Conservation (phyloP, 2,888 invertebrate species). For the Pinctada fucata region DNA sequence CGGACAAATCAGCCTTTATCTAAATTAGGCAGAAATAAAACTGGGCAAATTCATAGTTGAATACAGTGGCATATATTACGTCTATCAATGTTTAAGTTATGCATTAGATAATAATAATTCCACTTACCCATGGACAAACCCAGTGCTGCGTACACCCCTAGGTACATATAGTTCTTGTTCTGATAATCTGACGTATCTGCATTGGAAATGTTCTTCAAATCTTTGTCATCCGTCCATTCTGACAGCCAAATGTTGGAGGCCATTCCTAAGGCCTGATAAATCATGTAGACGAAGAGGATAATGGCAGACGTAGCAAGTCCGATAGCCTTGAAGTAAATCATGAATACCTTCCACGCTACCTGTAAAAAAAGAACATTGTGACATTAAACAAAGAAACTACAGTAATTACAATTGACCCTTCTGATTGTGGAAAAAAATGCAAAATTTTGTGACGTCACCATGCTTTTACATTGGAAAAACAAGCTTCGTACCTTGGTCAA, state of each 20-base stretch:
- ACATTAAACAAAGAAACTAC: not conserved
- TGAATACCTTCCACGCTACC: slow-evolving; percentile 92
- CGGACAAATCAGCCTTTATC: too few relatives aligned
- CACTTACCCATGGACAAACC: slow-evolving; percentile 70
- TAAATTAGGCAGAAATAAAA: too few relatives aligned
- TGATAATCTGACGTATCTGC: slow-evolving; percentile 52
- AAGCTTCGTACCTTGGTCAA: too few relatives aligned
- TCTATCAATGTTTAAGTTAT: too few relatives aligned
- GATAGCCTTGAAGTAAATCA: slow-evolving; percentile 90
- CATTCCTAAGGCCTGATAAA: slow-evolving; percentile 68
- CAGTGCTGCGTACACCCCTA: slow-evolving; percentile 78
- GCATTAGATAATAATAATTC: too few relatives aligned
- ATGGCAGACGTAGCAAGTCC: slow-evolving; percentile 85
- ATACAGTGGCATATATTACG: too few relatives aligned
- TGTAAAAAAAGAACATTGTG: slow-evolving; percentile 47
- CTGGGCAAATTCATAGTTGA: too few relatives aligned
- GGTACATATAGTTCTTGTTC: slow-evolving; percentile 69
- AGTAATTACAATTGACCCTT: not conserved
- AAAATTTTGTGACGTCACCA: too few relatives aligned
- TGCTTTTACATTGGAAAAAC: too few relatives aligned
- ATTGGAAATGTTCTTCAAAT: slow-evolving; percentile 52
- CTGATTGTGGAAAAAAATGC: too few relatives aligned
- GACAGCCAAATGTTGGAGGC: slow-evolving; percentile 73
- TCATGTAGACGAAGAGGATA: slow-evolving; percentile 81
- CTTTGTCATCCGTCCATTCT: slow-evolving; percentile 73